Percentiles rank a stretch among this genome's conserved stretches.
Evolutionary conservation across 2,888 invertebrate genomes (phyloP).

Genomic region (Azorinus chamasolen): DNA sequence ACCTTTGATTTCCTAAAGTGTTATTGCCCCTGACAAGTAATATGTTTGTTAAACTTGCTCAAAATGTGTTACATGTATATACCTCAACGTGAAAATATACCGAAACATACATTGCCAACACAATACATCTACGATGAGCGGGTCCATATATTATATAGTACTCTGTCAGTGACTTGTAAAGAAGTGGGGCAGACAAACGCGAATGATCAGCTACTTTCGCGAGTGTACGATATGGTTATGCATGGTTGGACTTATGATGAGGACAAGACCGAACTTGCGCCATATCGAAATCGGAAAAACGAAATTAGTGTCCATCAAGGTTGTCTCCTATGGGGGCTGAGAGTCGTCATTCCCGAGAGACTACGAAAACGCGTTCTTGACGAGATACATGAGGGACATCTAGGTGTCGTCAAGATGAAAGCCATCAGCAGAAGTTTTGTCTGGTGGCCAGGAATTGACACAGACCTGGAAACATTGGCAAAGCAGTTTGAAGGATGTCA

Average conservation of each 20-base stretch:
- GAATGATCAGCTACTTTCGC: neutral
- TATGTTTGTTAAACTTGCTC: too few species aligned
- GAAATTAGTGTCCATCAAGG: slow-evolving; percentile 62
- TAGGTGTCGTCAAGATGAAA: slow-evolving; percentile 77
- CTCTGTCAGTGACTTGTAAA: slow-evolving; percentile 11
- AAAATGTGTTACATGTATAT: too few species aligned
- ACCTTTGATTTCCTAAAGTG: too few species aligned
- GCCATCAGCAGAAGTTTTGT: slow-evolving; percentile 70
- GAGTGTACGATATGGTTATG: slow-evolving; percentile 22
- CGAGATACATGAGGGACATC: slow-evolving; percentile 74
- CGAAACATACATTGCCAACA: too few species aligned
- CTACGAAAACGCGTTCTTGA: slow-evolving; percentile 64
- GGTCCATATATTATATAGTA: neutral
- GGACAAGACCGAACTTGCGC: neutral
- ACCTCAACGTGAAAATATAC: too few species aligned
- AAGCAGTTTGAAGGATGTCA: slow-evolving; percentile 42
- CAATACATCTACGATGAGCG: too few species aligned
- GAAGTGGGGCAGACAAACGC: slow-evolving; percentile 1
- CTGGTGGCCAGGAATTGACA: slow-evolving; percentile 74
- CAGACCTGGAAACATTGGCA: slow-evolving; percentile 62
- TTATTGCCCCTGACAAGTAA: too few species aligned
- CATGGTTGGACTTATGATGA: slow-evolving; percentile 42
- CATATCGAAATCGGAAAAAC: slow-evolving; percentile 29
- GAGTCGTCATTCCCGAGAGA: too few species aligned
- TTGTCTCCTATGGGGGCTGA: too few species aligned